Base-by-base conservation (phyloP, 2,113 vertebrate genomes). In the Fregata magnificens region DNA sequence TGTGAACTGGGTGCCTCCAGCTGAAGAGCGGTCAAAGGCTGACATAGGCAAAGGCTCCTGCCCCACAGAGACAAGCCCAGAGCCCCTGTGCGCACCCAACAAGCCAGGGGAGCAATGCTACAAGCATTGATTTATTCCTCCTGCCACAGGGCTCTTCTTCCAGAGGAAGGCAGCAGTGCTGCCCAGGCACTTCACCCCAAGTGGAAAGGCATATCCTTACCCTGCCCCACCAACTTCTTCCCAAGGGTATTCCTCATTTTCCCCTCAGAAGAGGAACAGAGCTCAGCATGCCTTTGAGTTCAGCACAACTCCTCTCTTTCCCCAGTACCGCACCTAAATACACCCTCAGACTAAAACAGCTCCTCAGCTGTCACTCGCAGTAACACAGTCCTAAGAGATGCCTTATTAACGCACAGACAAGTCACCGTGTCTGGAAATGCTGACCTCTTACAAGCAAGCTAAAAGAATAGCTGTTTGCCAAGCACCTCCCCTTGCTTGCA, bases 401-500 rank as follows among this genome's bases (percentile, higher is more conserved):
- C 14, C 72, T 34, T 10, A 31, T 16, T 6, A 40, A 40, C 6
- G 0, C 55, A 34, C 49, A 29, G 67, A 22, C 11, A 18, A 28
- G 17, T 2, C 1, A 0, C n/a, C 34, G 17, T 14, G 19, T 6
- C 59, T 26, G 34, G 21, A 53, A 89, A 31, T 1, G 2, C 25
- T 12, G 10, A 44, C 36, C 69, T 42, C 45, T 58, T 15, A 18
- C 11, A 42, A 24, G 42, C 34, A 45, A 3, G 9, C 22, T 25
- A 8, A 21, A 61, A 50, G 28, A 55, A 5, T 2, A 45, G 18
- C 58, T 16, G 19, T 18, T 77, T 18, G 70, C 55, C 61, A 34
- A 49, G 55, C 55, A 49, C 24, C 28, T 21, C 29, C 31, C 80
- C 73, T n/a, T 6, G 47, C 61, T 49, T 34, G 61, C 45, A 58